phyloP scores from a whole-genome alignment of 2,113 vertebrate genomes.

The Petromus typicus region DNA sequence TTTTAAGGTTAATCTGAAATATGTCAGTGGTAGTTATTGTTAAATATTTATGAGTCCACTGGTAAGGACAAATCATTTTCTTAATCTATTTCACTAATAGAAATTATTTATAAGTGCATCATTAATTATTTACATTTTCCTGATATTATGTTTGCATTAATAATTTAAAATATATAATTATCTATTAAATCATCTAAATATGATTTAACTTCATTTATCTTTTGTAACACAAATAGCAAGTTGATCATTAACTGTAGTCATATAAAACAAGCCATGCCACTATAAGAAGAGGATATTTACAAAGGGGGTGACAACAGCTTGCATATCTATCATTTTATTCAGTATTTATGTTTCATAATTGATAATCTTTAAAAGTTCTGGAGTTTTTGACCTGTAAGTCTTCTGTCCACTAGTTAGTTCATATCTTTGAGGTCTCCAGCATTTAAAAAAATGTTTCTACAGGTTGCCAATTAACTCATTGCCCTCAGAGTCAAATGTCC shows the following conservation, averaged over 20 bases:
- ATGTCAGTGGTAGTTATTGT: constrained; percentile 79
- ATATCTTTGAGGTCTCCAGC: not conserved
- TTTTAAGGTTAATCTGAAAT: constrained; percentile 84
- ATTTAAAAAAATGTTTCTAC: not conserved
- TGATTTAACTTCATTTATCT: constrained; percentile 87
- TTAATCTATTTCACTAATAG: constrained; percentile 88
- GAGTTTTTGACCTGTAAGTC: not conserved
- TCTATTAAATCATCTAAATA: constrained; percentile 90
- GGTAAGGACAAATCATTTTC: constrained; percentile 89
- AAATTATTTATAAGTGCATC: constrained; percentile 90
- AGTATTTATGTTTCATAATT: constrained; percentile 22
- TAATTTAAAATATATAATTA: constrained; percentile 88
- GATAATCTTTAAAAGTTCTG: constrained; percentile 7
- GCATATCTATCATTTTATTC: not conserved
- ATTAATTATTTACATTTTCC: constrained; percentile 90
- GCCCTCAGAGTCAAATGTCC: not conserved
- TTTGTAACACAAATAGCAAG: constrained; percentile 86
- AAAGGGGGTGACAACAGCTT: constrained; percentile 47
- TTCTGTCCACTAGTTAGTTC: constrained; percentile 30
- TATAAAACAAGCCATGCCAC: constrained; percentile 72
- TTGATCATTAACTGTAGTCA: constrained; percentile 81
- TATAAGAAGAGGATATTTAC: constrained; percentile 51
- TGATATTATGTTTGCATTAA: constrained; percentile 90
- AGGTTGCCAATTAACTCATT: constrained; percentile 41
- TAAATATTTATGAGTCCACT: constrained; percentile 88